Percentiles rank a stretch among this genome's conserved stretches.
Conservation (phyloP, 2,797 vertebrate species). For the Pangasius macronema region DNA sequence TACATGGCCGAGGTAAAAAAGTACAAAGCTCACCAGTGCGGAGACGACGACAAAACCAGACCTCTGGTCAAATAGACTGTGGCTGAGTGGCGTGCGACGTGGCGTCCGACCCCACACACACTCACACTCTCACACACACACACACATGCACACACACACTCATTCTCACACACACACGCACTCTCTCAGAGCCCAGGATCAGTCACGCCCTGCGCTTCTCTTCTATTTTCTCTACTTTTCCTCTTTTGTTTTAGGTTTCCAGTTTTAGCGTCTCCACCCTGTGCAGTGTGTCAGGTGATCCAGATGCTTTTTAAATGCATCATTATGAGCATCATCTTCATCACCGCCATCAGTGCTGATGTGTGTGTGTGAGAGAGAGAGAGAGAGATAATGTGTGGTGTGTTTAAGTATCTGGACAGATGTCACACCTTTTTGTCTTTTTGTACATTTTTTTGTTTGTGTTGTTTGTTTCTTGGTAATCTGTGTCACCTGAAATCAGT, state of each 20-base stretch:
- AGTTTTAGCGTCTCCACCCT: constrained; percentile 30
- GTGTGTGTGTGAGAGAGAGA: constrained; percentile 1
- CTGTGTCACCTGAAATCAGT: constrained; percentile 39
- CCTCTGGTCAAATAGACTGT: constrained; percentile 89
- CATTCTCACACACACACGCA: neutral
- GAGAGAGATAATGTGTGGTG: constrained; percentile 32
- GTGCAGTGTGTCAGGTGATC: constrained; percentile 51
- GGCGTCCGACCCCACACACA: neutral
- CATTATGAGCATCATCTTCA: constrained; percentile 30
- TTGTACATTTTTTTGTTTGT: constrained; percentile 45
- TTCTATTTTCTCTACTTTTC: neutral
- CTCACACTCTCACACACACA: neutral
- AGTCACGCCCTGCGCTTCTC: neutral
- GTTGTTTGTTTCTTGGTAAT: constrained; percentile 44
- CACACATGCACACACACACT: neutral
- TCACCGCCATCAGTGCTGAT: constrained; percentile 4
- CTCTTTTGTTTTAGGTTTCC: constrained; percentile 33
- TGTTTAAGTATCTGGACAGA: constrained; percentile 44
- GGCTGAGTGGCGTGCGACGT: constrained; percentile 40
- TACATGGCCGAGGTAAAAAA: constrained; percentile 99
- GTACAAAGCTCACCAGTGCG: constrained; percentile 96
- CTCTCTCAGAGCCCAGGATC: neutral
- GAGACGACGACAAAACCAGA: constrained; percentile 94
- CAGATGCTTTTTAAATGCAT: constrained; percentile 48
- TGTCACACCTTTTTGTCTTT: constrained; percentile 28